Conservation (phyloP, 2,888 invertebrate genomes). For the Plutella xylostella region DNA sequence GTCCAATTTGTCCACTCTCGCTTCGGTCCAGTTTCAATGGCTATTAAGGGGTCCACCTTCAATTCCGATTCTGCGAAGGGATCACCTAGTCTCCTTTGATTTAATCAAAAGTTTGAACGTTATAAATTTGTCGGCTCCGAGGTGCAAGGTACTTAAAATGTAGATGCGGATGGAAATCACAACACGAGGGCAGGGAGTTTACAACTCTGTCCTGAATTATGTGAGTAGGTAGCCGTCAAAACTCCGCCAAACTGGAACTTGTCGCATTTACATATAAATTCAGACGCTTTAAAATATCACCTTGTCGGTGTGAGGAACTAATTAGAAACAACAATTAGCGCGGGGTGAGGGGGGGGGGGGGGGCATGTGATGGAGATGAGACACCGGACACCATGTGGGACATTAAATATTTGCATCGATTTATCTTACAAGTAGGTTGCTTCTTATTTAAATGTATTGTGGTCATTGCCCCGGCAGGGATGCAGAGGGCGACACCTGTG, state of each 20-base stretch:
- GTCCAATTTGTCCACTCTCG: slow-evolving; percentile 65
- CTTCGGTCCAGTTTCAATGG: slow-evolving; percentile 59
- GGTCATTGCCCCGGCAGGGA: too few species aligned
- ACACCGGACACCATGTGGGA: too few species aligned
- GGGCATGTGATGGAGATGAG: too few species aligned
- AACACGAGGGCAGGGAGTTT: slow-evolving; percentile 35
- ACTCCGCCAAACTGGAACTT: slow-evolving; percentile 35
- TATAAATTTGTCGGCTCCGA: slow-evolving; percentile 26
- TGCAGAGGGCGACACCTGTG: too few species aligned
- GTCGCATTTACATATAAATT: slow-evolving; percentile 60
- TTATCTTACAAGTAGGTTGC: too few species aligned
- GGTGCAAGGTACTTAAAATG: slow-evolving; percentile 33
- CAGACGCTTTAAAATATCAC: slow-evolving; percentile 53
- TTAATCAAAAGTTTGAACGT: slow-evolving; percentile 6
- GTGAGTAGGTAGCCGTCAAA: slow-evolving; percentile 48
- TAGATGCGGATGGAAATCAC: slow-evolving; percentile 42
- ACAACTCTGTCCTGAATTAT: slow-evolving; percentile 52
- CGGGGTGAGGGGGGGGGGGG: too few species aligned
- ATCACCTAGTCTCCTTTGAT: slow-evolving; percentile 8
- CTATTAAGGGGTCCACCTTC: slow-evolving; percentile 57
- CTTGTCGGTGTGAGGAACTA: slow-evolving; percentile 37
- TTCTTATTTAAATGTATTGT: too few species aligned
- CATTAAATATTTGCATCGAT: too few species aligned
- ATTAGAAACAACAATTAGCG: slow-evolving; percentile 59
- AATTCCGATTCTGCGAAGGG: slow-evolving; percentile 28